Base-by-base conservation (phyloP, 2,113 vertebrate species). In the Danio rerio region DNA sequence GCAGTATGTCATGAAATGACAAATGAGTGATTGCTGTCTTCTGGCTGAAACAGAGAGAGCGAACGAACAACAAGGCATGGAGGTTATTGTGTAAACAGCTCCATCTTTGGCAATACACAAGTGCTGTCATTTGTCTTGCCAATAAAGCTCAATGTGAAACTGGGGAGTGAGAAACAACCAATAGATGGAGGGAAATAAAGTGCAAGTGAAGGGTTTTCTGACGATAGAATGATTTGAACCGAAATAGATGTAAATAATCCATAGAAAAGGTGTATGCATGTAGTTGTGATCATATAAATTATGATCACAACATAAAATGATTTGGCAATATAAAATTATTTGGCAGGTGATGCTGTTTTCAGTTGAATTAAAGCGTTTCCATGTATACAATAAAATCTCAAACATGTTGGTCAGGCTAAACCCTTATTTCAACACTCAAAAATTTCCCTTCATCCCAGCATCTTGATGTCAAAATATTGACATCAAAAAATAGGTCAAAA, bases 1-100 rank as follows among this genome's bases (percentile, higher is more conserved):
- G 69, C 31, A 40, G 61, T 82, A 53, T 79, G 70, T 88, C 81
- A 73, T 75, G 49, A 50, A 49, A 61, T 53, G 5, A 21, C 42
- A 66, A 68, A 61, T 7, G 52, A 61, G 50, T 59, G 61, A 78
- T 68, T 52, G 74, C 71, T 45, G 16, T 85, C 80, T 78, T 68
- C 20, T 56, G 52, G 45, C 58, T 31, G 81, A 80, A 13, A 31
- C 31, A 42, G 20, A 6, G 47, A 49, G 63, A 53, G 73, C 9
- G 7, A 79, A 55, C 43, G 68, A 31, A 31, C 75, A 58, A 31
- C 75, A 58, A 31, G 74, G 56, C 72, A 50, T 83, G 47, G 74
- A 59, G 81, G 76, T 45, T 43, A 43, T 43, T 76, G 53, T 76
- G 9, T 45, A 78, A 40, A 63, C 45, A n/a, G 59, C 20, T 76